Conservation (phyloP, 1,140 invertebrate species). For the Apis laboriosa region DNA sequence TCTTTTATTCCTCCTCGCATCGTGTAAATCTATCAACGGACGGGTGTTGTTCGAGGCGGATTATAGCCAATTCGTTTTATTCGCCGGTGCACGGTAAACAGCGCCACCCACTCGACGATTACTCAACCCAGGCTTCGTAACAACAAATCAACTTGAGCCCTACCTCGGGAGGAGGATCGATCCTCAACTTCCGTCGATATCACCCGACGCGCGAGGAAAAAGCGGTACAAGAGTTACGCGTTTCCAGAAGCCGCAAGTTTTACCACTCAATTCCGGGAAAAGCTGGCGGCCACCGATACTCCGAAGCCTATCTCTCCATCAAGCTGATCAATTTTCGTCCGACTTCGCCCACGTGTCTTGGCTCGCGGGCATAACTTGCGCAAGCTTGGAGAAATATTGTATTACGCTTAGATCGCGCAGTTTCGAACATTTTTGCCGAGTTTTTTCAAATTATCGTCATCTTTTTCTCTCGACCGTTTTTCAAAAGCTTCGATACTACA, state of each 20-base stretch:
- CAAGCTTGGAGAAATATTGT: neutral
- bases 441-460: too few species aligned
- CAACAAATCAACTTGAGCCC: neutral
- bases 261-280: slow-evolving; percentile 24
- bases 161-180: neutral
- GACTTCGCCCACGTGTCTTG: slow-evolving; percentile 2
- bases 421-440: too few species aligned
- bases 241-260: slow-evolving; percentile 16
- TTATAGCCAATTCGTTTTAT: neutral
- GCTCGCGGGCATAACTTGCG: slow-evolving; percentile 23
- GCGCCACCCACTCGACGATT: neutral
- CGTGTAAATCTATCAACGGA: neutral
- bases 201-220: neutral
- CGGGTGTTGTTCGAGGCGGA: neutral
- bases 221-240: slow-evolving; percentile 31
- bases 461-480: too few species aligned
- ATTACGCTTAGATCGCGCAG: too few species aligned
- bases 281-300: neutral
- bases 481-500: too few species aligned
- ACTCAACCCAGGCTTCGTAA: neutral
- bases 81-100: neutral
- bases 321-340: slow-evolving; percentile 27
- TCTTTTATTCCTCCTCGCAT: neutral
- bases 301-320: neutral
- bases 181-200: neutral